phyloP scores from a whole-genome alignment of 2,888 invertebrate genomes.

The Erynnis tages region DNA sequence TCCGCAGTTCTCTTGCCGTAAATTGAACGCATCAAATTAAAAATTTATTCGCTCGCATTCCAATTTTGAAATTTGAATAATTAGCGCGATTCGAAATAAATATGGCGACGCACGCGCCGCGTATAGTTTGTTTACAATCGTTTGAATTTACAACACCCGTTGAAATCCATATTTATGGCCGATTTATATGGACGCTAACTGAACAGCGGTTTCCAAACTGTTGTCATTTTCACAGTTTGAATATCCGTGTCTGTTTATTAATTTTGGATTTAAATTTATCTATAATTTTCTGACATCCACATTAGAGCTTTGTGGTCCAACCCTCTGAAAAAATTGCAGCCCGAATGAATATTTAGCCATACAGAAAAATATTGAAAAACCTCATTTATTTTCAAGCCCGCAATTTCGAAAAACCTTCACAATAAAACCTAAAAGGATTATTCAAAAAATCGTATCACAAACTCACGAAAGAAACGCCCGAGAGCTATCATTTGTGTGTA shows the following conservation, averaged over 20 bases:
- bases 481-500: no score
- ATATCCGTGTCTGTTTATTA: slow-evolving; percentile 31
- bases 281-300: no score
- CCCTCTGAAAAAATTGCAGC: no score
- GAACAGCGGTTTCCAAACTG: slow-evolving; percentile 47
- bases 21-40: slow-evolving; percentile 16
- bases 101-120: slow-evolving; percentile 39
- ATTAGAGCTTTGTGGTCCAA: no score
- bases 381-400: no score
- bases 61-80: slow-evolving; percentile 28
- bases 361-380: no score
- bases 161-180: slow-evolving; percentile 68
- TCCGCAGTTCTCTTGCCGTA: slow-evolving; percentile 17
- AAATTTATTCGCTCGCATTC: slow-evolving; percentile 26
- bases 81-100: slow-evolving; percentile 29
- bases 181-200: slow-evolving; percentile 61
- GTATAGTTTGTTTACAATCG: slow-evolving; percentile 64
- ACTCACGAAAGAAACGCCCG: no score
- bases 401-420: no score
- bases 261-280: no score
- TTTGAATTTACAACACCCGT: slow-evolving; percentile 69
- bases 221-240: slow-evolving; percentile 40
- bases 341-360: no score
- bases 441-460: no score
- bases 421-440: no score